Evolutionary conservation across 2,797 vertebrate species (phyloP), one percentile per base, ranked within the genome.

Genomic region (Pipistrellus pipistrellus): DNA sequence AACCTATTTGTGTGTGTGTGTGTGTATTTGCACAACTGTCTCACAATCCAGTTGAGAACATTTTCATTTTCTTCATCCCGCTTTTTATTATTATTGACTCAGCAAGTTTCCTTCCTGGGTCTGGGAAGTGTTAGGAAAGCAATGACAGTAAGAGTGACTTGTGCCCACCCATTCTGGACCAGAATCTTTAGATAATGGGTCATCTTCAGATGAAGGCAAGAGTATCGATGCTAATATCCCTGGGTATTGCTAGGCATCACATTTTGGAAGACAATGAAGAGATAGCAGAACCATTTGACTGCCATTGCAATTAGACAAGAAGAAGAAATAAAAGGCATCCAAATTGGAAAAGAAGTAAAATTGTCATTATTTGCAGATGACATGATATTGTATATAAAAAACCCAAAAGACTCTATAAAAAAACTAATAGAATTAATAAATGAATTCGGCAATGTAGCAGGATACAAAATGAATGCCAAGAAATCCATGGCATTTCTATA

Each of bases 241-340:
- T 44, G 14, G 27, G 21, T 9, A 38, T 62, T 72, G 17, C 48
- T 48, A 64, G 44, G 14, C 2, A 55, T 10, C 69, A n/a, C 3
- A 25, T 80, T 77, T 76, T 64, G 66, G 80, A 84, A 81, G 30
- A 46, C 15, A 84, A 81, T 32, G 66, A 93, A 85, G 64, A 88
- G 11, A 20, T 1, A 32, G 20, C 68, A 90, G 83, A 85, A 83
- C 11, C 25, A 48, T 76, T 77, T 44, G 38, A 38, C 55, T 41
- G 38, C 38, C 38, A 41, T 41, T 41, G 38, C 38, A 6, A 41
- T 41, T 41, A 41, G 38, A 41, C 38, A 41, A 41, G 38, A 41
- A 41, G 38, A 41, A 41, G 38, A 41, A 41, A 41, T 41, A 41
- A 41, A 41, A 41, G 38, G 38, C 6, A 41, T 41, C 38, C 38